These are phyloP conservation scores for Onychostruthus taczanowskii DNA, from an alignment of 2,113 vertebrate species.

Conservation along the genomic window DNA sequence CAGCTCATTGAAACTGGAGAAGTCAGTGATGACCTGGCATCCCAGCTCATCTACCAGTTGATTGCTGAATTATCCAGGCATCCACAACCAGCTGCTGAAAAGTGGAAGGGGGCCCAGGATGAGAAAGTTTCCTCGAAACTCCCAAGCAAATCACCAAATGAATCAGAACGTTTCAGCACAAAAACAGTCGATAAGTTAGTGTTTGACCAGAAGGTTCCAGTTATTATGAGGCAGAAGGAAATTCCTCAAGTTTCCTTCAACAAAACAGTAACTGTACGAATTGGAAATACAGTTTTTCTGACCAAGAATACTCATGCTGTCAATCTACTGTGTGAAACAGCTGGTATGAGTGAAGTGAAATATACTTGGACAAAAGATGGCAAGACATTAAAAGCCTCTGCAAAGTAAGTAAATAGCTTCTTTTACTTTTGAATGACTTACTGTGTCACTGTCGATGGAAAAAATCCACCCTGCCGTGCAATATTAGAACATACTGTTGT, in stretches of 20 bases:
- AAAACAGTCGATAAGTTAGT: constrained; percentile 34
- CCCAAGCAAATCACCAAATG: constrained; percentile 61
- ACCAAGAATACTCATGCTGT: constrained; percentile 76
- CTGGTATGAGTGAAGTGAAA: constrained; percentile 58
- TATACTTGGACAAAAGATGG: constrained; percentile 88
- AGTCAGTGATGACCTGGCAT: constrained; percentile 78
- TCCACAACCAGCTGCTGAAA: constrained; percentile 25
- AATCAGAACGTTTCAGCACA: constrained; percentile 44
- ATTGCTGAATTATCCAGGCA: constrained; percentile 71
- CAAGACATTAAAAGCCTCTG: constrained; percentile 63
- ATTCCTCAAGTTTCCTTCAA: constrained; percentile 73
- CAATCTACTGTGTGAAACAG: constrained; percentile 76
- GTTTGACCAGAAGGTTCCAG: constrained; percentile 58
- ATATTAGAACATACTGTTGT: background rate
- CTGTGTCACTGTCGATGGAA: background rate
- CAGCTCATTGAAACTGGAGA: constrained; percentile 79
- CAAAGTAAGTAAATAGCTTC: constrained; percentile 75
- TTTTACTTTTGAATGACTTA: background rate
- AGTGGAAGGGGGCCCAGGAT: constrained; percentile 57
- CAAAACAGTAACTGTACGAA: constrained; percentile 74
- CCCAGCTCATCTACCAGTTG: constrained; percentile 80
- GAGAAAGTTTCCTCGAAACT: constrained; percentile 34
- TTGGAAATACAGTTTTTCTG: constrained; percentile 78
- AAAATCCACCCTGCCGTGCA: constrained; percentile 21
- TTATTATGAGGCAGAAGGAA: constrained; percentile 74